A percentile compares a stretch with the other conserved stretches of the same genome.
Evolutionary conservation across 1,140 invertebrate genomes (phyloP).

Genomic region (Cherax quadricarinatus): DNA sequence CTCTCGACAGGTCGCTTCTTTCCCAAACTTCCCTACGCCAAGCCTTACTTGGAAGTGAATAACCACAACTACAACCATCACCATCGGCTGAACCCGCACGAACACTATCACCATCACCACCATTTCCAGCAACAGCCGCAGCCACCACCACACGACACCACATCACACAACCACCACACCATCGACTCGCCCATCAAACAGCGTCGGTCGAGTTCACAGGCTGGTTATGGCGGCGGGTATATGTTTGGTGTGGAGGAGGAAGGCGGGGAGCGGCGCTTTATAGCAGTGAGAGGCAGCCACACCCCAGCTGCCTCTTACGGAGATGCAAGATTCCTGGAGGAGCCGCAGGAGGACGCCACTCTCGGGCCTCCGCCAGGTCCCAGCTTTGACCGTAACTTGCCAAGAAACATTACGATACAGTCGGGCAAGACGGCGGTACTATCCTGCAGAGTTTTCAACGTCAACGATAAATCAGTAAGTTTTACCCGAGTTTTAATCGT

Average conservation of each 20-base stretch:
- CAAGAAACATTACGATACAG: constrained; percentile 52
- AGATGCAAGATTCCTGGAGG: background rate
- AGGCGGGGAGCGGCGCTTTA: constrained; percentile 8
- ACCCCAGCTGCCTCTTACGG: background rate
- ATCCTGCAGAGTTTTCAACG: constrained; percentile 53
- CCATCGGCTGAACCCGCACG: background rate
- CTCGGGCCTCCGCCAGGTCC: constrained; percentile 52
- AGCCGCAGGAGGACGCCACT: constrained; percentile 18
- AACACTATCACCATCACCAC: constrained; percentile 15
- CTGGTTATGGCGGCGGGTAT: background rate
- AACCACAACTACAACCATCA: background rate
- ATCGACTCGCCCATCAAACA: background rate
- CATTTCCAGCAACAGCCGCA: constrained; percentile 19
- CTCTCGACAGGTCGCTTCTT: constrained; percentile 17
- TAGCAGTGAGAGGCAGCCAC: constrained; percentile 22
- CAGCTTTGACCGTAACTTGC: constrained; percentile 46
- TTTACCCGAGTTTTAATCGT: background rate
- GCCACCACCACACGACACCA: background rate
- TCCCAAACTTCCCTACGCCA: constrained; percentile 32
- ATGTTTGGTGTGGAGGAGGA: constrained; percentile 17
- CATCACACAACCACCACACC: background rate
- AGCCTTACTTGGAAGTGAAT: constrained; percentile 11
- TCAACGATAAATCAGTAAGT: constrained; percentile 60
- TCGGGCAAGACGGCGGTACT: constrained; percentile 50
- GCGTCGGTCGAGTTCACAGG: background rate